These are phyloP conservation scores for Camelus dromedarius DNA, from an alignment of 2,113 vertebrate species.

Conservation along the genomic window DNA sequence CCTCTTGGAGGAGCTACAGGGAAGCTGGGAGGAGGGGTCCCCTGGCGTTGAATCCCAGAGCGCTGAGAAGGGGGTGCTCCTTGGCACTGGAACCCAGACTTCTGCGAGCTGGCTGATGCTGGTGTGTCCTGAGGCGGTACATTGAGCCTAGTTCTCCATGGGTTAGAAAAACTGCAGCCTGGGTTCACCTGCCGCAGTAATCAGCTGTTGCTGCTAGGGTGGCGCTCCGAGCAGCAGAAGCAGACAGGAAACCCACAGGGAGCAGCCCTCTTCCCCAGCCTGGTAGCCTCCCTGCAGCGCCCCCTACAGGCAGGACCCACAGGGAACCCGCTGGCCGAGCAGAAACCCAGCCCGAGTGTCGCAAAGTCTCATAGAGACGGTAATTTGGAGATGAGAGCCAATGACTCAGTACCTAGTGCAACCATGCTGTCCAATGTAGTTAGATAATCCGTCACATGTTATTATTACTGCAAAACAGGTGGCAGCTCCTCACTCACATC, in stretches of 20 bases:
- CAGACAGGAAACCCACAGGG: neutral
- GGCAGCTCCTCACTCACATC: neutral
- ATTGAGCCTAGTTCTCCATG: neutral
- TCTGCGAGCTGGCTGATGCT: neutral
- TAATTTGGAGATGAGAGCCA: neutral
- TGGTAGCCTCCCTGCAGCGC: neutral
- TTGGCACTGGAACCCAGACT: neutral
- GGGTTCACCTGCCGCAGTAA: neutral
- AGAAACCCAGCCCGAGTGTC: neutral
- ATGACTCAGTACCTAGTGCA: neutral
- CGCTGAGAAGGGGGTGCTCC: neutral
- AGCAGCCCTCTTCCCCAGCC: neutral
- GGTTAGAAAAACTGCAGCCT: neutral
- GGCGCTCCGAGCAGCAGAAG: neutral
- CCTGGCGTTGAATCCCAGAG: neutral
- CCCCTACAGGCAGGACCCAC: neutral
- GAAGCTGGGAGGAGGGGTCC: neutral
- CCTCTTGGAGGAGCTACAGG: neutral
- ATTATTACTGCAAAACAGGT: neutral
- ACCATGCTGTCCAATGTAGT: neutral
- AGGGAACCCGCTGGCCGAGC: neutral
- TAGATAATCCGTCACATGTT: neutral
- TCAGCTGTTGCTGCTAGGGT: neutral
- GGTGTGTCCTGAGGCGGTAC: neutral
- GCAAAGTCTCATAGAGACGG: neutral